These are phyloP conservation scores for Lithophane semibrunnea DNA, from an alignment of 2,888 invertebrate species.

Conservation along the genomic window DNA sequence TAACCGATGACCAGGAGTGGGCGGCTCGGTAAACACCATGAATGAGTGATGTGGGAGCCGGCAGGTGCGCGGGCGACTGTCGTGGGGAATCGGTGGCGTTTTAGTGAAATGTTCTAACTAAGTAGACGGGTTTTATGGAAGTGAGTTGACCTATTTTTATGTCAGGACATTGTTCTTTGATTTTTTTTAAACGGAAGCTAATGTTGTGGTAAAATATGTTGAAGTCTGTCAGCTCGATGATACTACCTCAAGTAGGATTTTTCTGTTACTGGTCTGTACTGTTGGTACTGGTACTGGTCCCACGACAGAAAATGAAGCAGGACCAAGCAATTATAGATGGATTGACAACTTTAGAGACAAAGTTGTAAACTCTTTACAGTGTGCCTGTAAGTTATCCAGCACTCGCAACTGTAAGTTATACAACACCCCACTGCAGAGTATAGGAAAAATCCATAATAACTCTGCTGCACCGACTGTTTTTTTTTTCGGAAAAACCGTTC, in stretches of 20 bases:
- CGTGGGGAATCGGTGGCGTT: not conserved
- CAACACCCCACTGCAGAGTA: not conserved
- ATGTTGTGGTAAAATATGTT: no score
- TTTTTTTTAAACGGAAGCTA: not conserved
- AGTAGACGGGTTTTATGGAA: not conserved
- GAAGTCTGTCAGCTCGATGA: not conserved
- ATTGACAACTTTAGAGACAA: no score
- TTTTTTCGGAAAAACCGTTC: not conserved
- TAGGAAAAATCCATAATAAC: not conserved
- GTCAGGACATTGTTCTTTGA: not conserved
- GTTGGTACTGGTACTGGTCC: not conserved
- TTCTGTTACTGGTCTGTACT: no score
- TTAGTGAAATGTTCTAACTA: not conserved
- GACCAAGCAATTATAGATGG: not conserved
- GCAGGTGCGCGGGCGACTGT: conserved; percentile 35
- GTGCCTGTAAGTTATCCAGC: not conserved
- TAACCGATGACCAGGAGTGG: conserved; percentile 71
- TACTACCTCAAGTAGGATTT: not conserved
- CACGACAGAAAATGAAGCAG: not conserved
- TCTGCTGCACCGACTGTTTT: not conserved
- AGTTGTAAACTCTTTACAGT: not conserved
- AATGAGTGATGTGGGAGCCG: conserved; percentile 67
- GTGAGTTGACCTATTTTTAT: not conserved
- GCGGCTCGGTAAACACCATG: conserved; percentile 72
- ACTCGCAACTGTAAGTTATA: not conserved